These are phyloP conservation scores for Tortricodes alternella DNA, from an alignment of 2,888 invertebrate genomes.

Conservation along the genomic window DNA sequence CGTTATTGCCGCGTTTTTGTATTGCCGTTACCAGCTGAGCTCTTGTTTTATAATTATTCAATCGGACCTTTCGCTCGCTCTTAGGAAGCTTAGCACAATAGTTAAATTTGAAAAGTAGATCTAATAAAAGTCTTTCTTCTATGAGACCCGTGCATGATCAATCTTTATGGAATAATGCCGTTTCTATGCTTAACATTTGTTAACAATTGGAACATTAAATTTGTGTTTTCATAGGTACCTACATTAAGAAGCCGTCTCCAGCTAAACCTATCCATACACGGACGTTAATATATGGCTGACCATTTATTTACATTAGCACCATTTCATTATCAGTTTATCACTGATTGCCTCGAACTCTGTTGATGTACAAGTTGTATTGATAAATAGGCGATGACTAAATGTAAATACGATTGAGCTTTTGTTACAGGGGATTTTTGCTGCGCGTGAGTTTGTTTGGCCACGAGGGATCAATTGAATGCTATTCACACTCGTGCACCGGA, in stretches of 20 bases:
- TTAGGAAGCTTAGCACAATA: too few relatives aligned
- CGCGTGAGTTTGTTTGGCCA: constrained; percentile 49
- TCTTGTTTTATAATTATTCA: too few relatives aligned
- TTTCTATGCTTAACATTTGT: too few relatives aligned
- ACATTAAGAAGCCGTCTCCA: constrained; percentile 46
- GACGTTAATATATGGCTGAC: constrained; percentile 75
- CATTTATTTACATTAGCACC: constrained; percentile 81
- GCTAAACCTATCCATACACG: constrained; percentile 35
- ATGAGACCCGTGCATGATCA: too few relatives aligned
- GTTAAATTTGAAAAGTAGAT: too few relatives aligned
- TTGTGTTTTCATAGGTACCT: not conserved
- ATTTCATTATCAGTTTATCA: constrained; percentile 80
- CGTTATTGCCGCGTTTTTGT: too few relatives aligned
- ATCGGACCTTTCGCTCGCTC: too few relatives aligned
- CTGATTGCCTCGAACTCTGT: constrained; percentile 69
- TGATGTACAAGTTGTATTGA: constrained; percentile 64
- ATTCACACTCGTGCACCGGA: constrained; percentile 25
- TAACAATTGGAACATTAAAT: too few relatives aligned
- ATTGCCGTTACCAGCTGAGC: too few relatives aligned
- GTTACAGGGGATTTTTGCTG: constrained; percentile 43
- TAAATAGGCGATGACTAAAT: constrained; percentile 70
- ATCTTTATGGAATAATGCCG: too few relatives aligned
- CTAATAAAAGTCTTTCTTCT: too few relatives aligned
- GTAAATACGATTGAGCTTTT: constrained; percentile 74
- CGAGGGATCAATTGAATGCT: constrained; percentile 45